Conservation (phyloP, 1,140 invertebrate species). For the Varroa destructor region DNA sequence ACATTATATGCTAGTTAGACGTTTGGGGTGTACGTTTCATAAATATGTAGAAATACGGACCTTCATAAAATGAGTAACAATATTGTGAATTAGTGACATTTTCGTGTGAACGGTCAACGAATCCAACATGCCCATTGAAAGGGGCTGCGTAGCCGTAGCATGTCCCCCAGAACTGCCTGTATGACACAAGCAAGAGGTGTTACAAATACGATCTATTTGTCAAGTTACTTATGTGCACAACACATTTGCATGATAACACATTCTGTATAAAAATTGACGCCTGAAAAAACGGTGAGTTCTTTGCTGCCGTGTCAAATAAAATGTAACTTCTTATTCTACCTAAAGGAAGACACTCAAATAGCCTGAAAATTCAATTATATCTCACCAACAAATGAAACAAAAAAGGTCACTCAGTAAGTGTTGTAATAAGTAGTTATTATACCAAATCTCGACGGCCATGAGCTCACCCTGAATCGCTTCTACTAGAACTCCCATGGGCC, state of each 20-base stretch:
- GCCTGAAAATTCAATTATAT: no score
- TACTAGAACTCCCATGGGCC: slow-evolving; percentile 72
- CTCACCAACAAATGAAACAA: no score
- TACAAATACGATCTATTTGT: no score
- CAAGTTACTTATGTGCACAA: no score
- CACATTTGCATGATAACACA: background rate
- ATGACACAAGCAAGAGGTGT: no score
- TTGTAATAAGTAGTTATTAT: no score
- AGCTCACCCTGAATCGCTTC: slow-evolving; percentile 66
- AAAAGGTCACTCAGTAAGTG: no score
- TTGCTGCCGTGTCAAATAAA: slow-evolving; percentile 30
- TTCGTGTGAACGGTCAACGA: slow-evolving; percentile 91
- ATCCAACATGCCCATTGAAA: slow-evolving; percentile 81
- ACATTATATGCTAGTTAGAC: no score
- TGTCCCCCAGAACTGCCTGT: background rate
- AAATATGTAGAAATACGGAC: slow-evolving; percentile 41
- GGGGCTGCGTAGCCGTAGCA: slow-evolving; percentile 55
- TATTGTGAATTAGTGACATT: slow-evolving; percentile 92
- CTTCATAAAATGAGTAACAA: slow-evolving; percentile 74
- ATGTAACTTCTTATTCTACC: no score
- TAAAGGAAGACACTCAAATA: no score
- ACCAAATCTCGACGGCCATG: background rate
- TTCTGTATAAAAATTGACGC: slow-evolving; percentile 24
- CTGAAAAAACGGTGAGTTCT: slow-evolving; percentile 37
- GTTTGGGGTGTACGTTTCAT: no score